phyloP scores from a whole-genome alignment of 92 coral and sea anemone genomes.

The Diadumene lineata region DNA sequence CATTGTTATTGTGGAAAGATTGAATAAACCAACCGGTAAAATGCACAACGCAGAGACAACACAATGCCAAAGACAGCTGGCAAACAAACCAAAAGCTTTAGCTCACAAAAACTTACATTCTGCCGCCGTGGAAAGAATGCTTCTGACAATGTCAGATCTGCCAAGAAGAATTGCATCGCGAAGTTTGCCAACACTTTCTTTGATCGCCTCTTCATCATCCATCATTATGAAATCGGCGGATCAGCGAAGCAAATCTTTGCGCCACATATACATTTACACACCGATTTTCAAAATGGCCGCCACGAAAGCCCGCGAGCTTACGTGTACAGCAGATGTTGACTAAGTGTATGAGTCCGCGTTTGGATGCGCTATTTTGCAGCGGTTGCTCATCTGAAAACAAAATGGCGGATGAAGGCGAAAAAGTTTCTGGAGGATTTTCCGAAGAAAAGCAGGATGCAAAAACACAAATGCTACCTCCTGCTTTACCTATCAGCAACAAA shows the following conservation, averaged over 20 bases:
- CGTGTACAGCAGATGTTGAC: not conserved
- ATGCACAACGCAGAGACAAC: not conserved
- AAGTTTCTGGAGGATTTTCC: conserved; percentile 21
- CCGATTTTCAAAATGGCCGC: conserved; percentile 18
- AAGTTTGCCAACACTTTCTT: conserved; percentile 88
- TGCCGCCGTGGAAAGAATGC: conserved; percentile 94
- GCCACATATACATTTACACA: not conserved
- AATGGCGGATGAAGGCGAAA: conserved; percentile 59
- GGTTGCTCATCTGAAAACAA: conserved; percentile 20
- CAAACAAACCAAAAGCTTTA: too few relatives aligned
- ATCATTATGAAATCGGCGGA: conserved; percentile 24
- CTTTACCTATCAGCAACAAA: conserved; percentile 3
- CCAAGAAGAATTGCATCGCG: conserved; percentile 85
- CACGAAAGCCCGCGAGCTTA: conserved; percentile 17
- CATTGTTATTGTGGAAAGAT: too few relatives aligned
- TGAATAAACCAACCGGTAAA: not conserved
- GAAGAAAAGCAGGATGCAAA: conserved; percentile 33
- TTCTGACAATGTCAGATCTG: conserved; percentile 89
- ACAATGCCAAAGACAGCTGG: not conserved
- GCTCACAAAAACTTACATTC: conserved; percentile 97
- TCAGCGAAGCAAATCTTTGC: not conserved
- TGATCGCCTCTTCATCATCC: conserved; percentile 94
- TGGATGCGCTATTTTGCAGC: conserved; percentile 4
- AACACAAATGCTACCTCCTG: conserved; percentile 52
- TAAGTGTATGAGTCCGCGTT: conserved; percentile 3